A percentile compares a stretch with the other conserved stretches of the same genome.
Conservation (phyloP, 2,888 invertebrate species). For the Lymantria dispar region DNA sequence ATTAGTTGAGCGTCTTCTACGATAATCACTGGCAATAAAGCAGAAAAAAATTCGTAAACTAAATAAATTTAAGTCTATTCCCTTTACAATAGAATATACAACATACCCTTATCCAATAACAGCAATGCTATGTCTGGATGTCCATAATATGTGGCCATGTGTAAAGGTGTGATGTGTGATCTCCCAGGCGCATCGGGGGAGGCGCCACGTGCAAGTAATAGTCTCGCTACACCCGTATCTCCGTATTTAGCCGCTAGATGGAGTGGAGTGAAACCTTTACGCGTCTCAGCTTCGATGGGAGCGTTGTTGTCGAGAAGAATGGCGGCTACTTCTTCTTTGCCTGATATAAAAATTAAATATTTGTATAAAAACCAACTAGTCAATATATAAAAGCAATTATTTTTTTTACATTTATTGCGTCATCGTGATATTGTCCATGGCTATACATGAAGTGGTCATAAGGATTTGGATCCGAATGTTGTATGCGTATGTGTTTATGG, state of each 20-base stretch:
- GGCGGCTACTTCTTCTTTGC: slow-evolving; percentile 93
- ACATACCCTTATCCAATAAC: slow-evolving; percentile 91
- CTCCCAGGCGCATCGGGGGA: slow-evolving; percentile 94
- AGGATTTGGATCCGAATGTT: too few species aligned
- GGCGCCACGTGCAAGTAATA: slow-evolving; percentile 93
- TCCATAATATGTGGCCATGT: slow-evolving; percentile 98
- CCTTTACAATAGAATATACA: not conserved
- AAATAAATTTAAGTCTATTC: too few species aligned
- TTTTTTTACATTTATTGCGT: too few species aligned
- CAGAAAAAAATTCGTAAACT: too few species aligned
- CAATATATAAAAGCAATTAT: too few species aligned
- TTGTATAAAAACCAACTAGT: not conserved
- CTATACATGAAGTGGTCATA: too few species aligned
- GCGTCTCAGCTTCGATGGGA: slow-evolving; percentile 94
- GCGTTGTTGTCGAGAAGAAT: slow-evolving; percentile 96
- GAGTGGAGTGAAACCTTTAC: slow-evolving; percentile 97
- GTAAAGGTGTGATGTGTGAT: slow-evolving; percentile 97
- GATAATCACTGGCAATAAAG: too few species aligned
- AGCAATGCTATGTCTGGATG: slow-evolving; percentile 94
- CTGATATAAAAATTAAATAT: slow-evolving; percentile 32
- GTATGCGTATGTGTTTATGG: too few species aligned
- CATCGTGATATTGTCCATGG: too few species aligned
- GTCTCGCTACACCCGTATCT: slow-evolving; percentile 93
- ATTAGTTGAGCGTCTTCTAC: too few species aligned
- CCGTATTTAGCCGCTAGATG: slow-evolving; percentile 99